Evolutionary conservation across 2,888 invertebrate species (phyloP).

Genomic region (Laspeyria flexula): DNA sequence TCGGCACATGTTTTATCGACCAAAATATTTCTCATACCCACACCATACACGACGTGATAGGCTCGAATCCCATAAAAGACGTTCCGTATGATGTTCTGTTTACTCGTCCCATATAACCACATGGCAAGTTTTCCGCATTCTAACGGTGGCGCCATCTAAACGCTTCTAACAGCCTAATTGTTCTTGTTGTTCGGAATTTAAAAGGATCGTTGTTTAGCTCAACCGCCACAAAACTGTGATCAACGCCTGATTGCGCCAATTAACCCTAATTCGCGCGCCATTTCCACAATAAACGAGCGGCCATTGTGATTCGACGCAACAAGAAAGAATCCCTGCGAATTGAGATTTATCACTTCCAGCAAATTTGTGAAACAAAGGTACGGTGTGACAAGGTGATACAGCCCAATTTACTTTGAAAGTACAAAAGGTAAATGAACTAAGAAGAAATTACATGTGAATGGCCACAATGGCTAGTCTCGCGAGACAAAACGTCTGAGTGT

Average conservation of each 20-base stretch:
- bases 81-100: conserved; percentile 29
- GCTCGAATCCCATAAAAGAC: conserved; percentile 19
- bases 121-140: conserved; percentile 23
- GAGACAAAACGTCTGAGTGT: conserved; percentile 21
- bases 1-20: no score
- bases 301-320: conserved; percentile 13
- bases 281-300: conserved; percentile 29
- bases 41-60: conserved; percentile 4
- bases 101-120: conserved; percentile 47
- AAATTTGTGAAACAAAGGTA: conserved; percentile 34
- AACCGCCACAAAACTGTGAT: conserved; percentile 33
- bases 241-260: conserved; percentile 43
- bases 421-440: conserved; percentile 7
- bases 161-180: conserved; percentile 13
- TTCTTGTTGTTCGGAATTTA: conserved; percentile 21
- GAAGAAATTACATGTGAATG: conserved; percentile 34
- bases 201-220: conserved; percentile 21
- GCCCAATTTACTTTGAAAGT: conserved; percentile 31
- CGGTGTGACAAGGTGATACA: conserved; percentile 26
- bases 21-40: background rate
- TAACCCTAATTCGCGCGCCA: conserved; percentile 39
- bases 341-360: conserved; percentile 43
- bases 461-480: conserved; percentile 32
- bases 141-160: conserved; percentile 17
- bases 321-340: conserved; percentile 38